A percentile compares a stretch with the other conserved stretches of the same genome.
phyloP scores from a whole-genome alignment of 92 coral and sea anemone genomes.

The Hydrozoanthus gracilis region DNA sequence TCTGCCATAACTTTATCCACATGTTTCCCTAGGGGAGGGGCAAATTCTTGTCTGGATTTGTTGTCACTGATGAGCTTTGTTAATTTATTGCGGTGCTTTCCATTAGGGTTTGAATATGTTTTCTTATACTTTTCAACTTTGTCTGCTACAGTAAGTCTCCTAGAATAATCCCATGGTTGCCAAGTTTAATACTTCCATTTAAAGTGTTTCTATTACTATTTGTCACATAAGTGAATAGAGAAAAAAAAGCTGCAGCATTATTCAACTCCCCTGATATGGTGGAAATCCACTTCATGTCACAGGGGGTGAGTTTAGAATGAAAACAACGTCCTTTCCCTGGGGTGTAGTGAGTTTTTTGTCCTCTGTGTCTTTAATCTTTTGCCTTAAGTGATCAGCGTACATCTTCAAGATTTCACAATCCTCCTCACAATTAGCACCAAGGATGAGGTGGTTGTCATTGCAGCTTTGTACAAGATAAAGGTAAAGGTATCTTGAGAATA shows the following conservation, averaged over 20 bases:
- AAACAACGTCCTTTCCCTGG: background rate
- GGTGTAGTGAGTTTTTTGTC: background rate
- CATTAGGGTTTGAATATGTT: slow-evolving; percentile 45
- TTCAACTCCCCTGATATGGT: slow-evolving; percentile 1
- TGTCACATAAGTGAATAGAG: background rate
- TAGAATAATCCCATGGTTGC: background rate
- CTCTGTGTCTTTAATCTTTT: background rate
- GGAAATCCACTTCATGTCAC: background rate
- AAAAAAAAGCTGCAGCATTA: background rate
- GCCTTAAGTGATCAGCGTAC: background rate
- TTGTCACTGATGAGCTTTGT: slow-evolving; percentile 54
- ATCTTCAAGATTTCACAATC: background rate
- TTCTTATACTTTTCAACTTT: slow-evolving; percentile 14
- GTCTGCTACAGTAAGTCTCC: background rate
- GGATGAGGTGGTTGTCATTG: background rate
- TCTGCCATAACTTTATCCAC: slow-evolving; percentile 57
- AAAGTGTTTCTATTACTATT: background rate
- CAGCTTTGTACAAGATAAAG: background rate
- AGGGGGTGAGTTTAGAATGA: background rate
- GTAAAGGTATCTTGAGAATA: no score
- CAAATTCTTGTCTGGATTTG: slow-evolving; percentile 63
- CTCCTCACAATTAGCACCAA: background rate
- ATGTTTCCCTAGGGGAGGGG: slow-evolving; percentile 63
- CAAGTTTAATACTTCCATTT: background rate
- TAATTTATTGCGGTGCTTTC: slow-evolving; percentile 56